Evolutionary conservation across 2,797 vertebrate genomes (phyloP).

Genomic region (Clarias laeviceps): DNA sequence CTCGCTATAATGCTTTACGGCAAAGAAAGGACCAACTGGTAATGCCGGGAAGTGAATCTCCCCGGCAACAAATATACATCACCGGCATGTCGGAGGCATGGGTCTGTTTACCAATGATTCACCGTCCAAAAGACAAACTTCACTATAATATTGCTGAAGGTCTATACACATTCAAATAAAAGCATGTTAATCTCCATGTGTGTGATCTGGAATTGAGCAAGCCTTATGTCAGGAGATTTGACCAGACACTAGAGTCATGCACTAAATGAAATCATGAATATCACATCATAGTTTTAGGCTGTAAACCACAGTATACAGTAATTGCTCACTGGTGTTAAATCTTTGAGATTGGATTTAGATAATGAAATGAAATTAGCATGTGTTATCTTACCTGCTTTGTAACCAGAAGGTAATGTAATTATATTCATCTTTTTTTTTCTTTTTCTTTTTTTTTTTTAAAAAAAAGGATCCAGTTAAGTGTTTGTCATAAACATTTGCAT

Average conservation of each 20-base stretch:
- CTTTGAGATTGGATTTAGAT: neutral
- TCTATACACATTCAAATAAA: neutral
- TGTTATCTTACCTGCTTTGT: slow-evolving; percentile 22
- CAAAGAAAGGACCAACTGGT: neutral
- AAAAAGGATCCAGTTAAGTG: slow-evolving; percentile 7
- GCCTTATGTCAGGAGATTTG: neutral
- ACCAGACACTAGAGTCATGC: slow-evolving; percentile 8
- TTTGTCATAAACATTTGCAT: slow-evolving; percentile 10
- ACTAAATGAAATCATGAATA: neutral
- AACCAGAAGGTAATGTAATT: neutral
- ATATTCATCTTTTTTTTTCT: neutral
- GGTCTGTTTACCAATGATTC: neutral
- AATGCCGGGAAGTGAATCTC: slow-evolving; percentile 39
- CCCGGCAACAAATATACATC: slow-evolving; percentile 47
- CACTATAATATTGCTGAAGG: neutral
- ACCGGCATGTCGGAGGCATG: slow-evolving; percentile 30
- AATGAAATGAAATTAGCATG: slow-evolving; percentile 1
- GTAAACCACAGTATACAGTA: neutral
- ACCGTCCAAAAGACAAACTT: neutral
- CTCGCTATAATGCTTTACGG: slow-evolving; percentile 36
- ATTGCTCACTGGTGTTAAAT: slow-evolving; percentile 5
- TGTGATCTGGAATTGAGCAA: slow-evolving; percentile 2
- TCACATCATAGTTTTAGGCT: neutral
- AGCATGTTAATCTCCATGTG: neutral
- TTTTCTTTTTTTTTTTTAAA: neutral